These are phyloP conservation scores for Nemurella pictetii DNA, from an alignment of 2,888 invertebrate species.

Conservation along the genomic window DNA sequence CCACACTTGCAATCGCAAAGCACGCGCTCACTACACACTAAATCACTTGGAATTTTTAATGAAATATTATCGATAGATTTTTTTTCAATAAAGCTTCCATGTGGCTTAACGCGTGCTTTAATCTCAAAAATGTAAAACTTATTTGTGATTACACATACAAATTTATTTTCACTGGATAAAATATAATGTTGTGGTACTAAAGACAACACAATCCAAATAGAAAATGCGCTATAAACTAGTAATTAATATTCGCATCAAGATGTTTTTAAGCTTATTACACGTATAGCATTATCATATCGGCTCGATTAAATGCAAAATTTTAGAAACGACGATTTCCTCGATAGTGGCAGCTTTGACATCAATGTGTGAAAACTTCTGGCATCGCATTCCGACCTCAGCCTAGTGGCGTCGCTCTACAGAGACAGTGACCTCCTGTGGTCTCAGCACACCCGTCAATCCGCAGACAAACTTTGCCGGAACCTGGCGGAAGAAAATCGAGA, in stretches of 20 bases:
- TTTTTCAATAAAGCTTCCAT: not conserved
- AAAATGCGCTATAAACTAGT: not conserved
- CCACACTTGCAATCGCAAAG: too few species aligned
- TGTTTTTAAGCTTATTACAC: not conserved
- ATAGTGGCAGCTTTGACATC: not conserved
- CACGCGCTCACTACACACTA: not conserved
- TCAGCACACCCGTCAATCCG: constrained; percentile 41
- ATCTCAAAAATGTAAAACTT: not conserved
- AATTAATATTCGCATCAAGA: not conserved
- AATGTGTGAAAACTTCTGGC: too few species aligned
- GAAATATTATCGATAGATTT: not conserved
- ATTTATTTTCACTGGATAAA: not conserved
- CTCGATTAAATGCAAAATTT: not conserved
- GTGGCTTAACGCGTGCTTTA: not conserved
- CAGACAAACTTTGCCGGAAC: constrained; percentile 34
- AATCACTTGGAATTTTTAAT: not conserved
- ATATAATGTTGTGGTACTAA: not conserved
- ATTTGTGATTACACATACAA: not conserved
- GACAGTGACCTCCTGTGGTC: constrained; percentile 36
- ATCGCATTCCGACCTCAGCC: not conserved
- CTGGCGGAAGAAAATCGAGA: constrained; percentile 29
- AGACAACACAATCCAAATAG: not conserved
- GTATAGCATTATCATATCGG: not conserved
- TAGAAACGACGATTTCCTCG: too few species aligned
- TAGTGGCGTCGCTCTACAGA: constrained; percentile 34